phyloP scores from a whole-genome alignment of 2,888 invertebrate genomes.

The Spodoptera picta region DNA sequence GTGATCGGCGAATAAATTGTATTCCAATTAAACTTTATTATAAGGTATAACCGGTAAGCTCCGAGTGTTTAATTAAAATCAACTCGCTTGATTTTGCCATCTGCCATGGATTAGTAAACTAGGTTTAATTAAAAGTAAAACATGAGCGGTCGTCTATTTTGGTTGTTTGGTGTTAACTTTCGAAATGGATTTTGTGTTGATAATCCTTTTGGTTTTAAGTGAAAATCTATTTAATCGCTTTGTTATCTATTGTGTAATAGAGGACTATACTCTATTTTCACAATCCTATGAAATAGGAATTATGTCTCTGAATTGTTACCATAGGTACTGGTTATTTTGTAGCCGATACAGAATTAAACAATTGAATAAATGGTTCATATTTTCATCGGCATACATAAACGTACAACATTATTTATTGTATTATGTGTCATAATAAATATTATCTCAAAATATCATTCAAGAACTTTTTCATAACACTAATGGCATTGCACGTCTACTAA shows the following conservation, averaged over 20 bases:
- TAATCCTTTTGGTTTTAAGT: no score
- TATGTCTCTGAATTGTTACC: no score
- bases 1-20: slow-evolving; percentile 53
- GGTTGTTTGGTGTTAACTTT: slow-evolving; percentile 34
- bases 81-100: slow-evolving; percentile 45
- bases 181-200: slow-evolving; percentile 25
- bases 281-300: no score
- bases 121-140: slow-evolving; percentile 48
- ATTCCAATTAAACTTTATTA: slow-evolving; percentile 62
- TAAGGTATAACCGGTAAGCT: slow-evolving; percentile 34
- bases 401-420: not conserved
- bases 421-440: no score
- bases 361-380: not conserved
- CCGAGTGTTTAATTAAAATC: slow-evolving; percentile 54
- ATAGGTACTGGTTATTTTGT: no score
- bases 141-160: slow-evolving; percentile 34
- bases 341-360: no score
- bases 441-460: slow-evolving; percentile 3
- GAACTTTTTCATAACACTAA: not conserved
- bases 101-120: slow-evolving; percentile 47
- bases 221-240: no score
- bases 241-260: no score
- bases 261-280: no score
- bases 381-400: not conserved
- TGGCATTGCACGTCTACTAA: no score